Evolutionary conservation across 2,888 invertebrate genomes (phyloP), one percentile per base, ranked within the genome.

Genomic region (Hirtodrosophila confusa): DNA sequence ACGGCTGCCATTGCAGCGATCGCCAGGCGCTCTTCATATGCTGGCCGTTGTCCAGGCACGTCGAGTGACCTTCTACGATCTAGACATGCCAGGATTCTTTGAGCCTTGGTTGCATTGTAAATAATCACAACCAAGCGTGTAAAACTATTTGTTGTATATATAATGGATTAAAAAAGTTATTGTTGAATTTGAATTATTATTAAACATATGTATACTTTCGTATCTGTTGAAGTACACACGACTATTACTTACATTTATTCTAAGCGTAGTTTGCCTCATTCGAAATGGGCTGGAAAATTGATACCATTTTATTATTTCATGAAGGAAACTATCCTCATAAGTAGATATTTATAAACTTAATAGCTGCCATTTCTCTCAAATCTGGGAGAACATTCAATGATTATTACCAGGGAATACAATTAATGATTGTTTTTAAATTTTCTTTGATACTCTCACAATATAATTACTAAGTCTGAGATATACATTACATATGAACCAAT

Each of bases 1-100:
- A 0, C 64, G 66, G 0, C 36, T 90, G 35, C 75, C 83, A 0
- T 43, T 57, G 0, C 17, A 11, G 3, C 40, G 35, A 0, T 1
- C 77, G 0, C 78, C 70, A 0, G 80, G 79, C 23, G 61, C 69
- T 0, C 73, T 73, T 8, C 68, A 85, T 36, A 78, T 69, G 24
- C 65, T 91, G 27, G 66, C 85, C 3, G 76, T 86, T 9, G 77
- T 68, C 3, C 61, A 80, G 3, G 12, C 56, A 2, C 73, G 80
- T 0, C 57, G 80, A 0, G 31, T 89, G 0, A 65, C 76, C n/a
- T 90, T 91, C 69, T 88, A 89, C 57, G 88, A 90, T 53, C 73
- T 89, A 10, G 70, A 83, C 0, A 61, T 88, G 4, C 68, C 78
- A 6, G 90, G 90, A 0, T 60, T 66, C 41, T 57, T 85, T n/a